Evolutionary conservation across 2,888 invertebrate genomes (phyloP).

Genomic region (Allygus modestus): DNA sequence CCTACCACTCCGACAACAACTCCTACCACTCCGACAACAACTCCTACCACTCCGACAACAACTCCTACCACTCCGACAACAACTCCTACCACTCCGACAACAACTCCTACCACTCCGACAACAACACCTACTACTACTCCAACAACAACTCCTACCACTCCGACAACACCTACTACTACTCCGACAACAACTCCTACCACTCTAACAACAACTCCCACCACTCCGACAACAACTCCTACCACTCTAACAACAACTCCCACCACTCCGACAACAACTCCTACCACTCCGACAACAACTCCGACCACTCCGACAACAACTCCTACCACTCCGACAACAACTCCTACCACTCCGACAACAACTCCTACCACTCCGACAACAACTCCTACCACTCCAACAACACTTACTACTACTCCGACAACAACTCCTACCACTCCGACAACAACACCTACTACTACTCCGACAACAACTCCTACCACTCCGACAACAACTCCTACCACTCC

Average conservation of each 20-base stretch:
- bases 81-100: too few relatives aligned
- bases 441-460: slow-evolving; percentile 1
- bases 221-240: background rate
- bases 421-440: background rate
- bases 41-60: too few relatives aligned
- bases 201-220: background rate
- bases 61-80: too few relatives aligned
- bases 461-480: background rate
- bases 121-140: too few relatives aligned
- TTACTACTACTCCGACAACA: background rate
- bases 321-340: background rate
- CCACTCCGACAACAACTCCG: background rate
- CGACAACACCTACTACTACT: background rate
- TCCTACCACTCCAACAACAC: background rate
- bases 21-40: too few relatives aligned
- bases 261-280: background rate
- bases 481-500: slow-evolving; percentile 12
- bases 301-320: background rate
- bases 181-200: background rate
- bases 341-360: background rate
- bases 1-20: too few relatives aligned
- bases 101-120: too few relatives aligned
- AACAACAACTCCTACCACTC: too few relatives aligned
- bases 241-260: background rate
- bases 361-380: background rate